A percentile compares a stretch with the other conserved stretches of the same genome.
phyloP scores from a whole-genome alignment of 2,113 vertebrate genomes.

The Lamprologus tigripictilis region DNA sequence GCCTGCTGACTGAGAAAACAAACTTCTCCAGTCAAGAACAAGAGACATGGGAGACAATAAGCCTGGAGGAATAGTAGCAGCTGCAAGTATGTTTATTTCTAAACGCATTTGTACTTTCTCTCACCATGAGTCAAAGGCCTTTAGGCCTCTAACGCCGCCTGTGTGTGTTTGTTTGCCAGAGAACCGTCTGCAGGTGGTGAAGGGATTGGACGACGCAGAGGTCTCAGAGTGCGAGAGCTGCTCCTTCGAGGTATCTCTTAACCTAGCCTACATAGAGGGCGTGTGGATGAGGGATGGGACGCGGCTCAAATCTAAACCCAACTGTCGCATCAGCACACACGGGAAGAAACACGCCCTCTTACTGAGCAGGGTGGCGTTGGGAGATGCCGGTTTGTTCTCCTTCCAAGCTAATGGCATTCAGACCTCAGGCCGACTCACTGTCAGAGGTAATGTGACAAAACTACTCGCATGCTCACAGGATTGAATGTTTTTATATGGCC shows the following conservation, averaged over 20 bases:
- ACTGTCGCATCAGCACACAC: slow-evolving; percentile 62
- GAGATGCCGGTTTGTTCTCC: slow-evolving; percentile 78
- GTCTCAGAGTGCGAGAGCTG: slow-evolving; percentile 75
- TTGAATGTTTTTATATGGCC: not conserved
- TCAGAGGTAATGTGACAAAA: slow-evolving; percentile 73
- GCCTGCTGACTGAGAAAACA: not conserved
- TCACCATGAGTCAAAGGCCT: not conserved
- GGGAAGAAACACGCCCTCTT: slow-evolving; percentile 80
- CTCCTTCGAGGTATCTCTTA: slow-evolving; percentile 83
- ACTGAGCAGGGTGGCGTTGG: slow-evolving; percentile 69
- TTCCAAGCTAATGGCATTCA: slow-evolving; percentile 81
- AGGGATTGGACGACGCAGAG: slow-evolving; percentile 74
- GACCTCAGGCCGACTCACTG: slow-evolving; percentile 74
- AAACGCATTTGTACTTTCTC: not conserved
- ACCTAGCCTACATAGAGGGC: slow-evolving; percentile 78
- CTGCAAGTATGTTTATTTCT: slow-evolving; percentile 49
- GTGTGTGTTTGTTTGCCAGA: slow-evolving; percentile 59
- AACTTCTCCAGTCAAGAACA: not conserved
- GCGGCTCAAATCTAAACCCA: slow-evolving; percentile 75
- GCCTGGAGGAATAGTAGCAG: slow-evolving; percentile 55
- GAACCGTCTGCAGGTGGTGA: slow-evolving; percentile 81
- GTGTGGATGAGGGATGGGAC: slow-evolving; percentile 79
- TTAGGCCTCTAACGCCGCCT: not conserved
- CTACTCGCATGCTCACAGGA: not conserved
- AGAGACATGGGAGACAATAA: slow-evolving; percentile 54